These are phyloP conservation scores for Emydocephalus ijimae DNA, from an alignment of 2,113 vertebrate genomes.

Conservation along the genomic window DNA sequence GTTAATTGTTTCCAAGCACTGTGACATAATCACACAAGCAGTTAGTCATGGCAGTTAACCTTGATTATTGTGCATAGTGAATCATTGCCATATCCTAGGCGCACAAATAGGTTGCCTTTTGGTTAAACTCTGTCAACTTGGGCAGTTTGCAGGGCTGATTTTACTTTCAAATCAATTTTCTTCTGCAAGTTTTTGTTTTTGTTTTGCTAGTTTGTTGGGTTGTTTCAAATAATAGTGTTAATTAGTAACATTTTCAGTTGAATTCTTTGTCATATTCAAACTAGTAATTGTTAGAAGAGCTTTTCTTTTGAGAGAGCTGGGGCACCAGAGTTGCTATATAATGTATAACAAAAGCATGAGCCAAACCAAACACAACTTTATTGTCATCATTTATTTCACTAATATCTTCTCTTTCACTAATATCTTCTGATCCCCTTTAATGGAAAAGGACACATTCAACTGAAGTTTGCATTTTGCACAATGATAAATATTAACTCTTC, in stretches of 20 bases:
- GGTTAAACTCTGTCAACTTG: neutral
- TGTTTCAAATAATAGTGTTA: neutral
- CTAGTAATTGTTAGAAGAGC: neutral
- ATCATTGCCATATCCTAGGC: neutral
- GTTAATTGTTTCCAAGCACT: neutral
- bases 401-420: too few relatives aligned
- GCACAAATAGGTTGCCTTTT: neutral
- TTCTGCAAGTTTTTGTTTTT: neutral
- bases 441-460: neutral
- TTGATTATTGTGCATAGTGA: neutral
- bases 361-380: neutral
- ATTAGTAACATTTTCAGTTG: neutral
- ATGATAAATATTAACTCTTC: neutral
- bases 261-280: neutral
- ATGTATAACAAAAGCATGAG: neutral
- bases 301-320: neutral
- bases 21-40: conserved; percentile 7
- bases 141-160: neutral
- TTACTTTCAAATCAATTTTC: neutral
- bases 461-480: neutral
- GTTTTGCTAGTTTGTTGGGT: neutral
- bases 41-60: neutral
- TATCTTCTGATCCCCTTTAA: neutral
- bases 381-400: neutral
- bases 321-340: neutral